phyloP scores from a whole-genome alignment of 2,797 vertebrate species.

The Hoplostethus atlanticus region DNA sequence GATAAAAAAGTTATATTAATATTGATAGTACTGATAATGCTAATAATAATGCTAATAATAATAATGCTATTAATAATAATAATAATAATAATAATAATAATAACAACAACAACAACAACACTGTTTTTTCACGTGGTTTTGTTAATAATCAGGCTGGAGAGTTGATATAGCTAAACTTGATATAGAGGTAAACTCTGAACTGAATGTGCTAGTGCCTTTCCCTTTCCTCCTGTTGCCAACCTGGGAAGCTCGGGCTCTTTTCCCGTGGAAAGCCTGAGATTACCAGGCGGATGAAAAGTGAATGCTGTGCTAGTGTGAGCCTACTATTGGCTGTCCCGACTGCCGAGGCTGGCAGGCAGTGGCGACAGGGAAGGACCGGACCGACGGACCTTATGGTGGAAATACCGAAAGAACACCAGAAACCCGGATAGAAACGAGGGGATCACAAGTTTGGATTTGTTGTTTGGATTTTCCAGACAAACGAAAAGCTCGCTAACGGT shows the following conservation, averaged over 20 bases:
- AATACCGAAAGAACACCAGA: conserved; percentile 15
- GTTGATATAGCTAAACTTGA: too few species aligned
- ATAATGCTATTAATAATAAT: too few species aligned
- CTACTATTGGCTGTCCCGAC: conserved; percentile 72
- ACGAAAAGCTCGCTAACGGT: conserved; percentile 17
- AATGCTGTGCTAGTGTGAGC: conserved; percentile 30
- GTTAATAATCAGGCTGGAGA: too few species aligned
- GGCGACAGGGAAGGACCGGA: conserved; percentile 63
- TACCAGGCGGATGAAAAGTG: conserved; percentile 36
- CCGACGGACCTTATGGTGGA: conserved; percentile 41
- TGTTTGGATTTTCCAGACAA: conserved; percentile 27
- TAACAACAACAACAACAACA: too few species aligned
- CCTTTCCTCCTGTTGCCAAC: conserved; percentile 42
- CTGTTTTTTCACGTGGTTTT: too few species aligned
- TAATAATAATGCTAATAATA: too few species aligned
- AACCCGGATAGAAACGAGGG: conserved; percentile 22
- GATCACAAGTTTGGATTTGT: conserved; percentile 3
- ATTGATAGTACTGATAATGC: too few species aligned
- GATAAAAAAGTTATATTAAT: too few species aligned
- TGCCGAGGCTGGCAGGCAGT: conserved; percentile 73
- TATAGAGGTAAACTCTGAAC: background rate
- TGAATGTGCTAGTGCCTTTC: background rate
- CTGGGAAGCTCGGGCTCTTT: conserved; percentile 32
- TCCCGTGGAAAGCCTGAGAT: conserved; percentile 16
- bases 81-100: too few species aligned